Conservation (phyloP, 1,140 invertebrate species). For the Berghia stephanieae region DNA sequence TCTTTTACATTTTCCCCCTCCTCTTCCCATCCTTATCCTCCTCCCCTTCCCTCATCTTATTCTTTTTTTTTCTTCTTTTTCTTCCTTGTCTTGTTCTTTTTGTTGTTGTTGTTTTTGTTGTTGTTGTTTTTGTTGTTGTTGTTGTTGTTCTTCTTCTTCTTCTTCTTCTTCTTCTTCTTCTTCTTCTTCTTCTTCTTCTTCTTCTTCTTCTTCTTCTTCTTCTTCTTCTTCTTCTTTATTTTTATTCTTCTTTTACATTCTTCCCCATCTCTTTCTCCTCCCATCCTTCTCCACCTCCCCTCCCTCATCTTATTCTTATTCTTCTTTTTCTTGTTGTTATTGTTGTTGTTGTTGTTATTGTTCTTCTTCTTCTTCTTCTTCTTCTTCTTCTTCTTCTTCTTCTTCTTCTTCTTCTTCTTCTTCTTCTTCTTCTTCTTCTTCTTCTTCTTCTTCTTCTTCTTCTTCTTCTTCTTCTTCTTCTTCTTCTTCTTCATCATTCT, state of each 20-base stretch:
- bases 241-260: no score
- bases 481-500: neutral
- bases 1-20: neutral
- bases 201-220: neutral
- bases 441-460: neutral
- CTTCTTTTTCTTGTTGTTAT: no score
- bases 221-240: constrained; percentile 28
- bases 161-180: neutral
- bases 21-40: no score
- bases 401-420: constrained; percentile 10
- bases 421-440: neutral
- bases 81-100: no score
- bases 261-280: no score
- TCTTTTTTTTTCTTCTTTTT: no score
- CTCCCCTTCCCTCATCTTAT: no score
- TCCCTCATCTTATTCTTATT: no score
- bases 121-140: no score
- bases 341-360: neutral
- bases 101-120: no score
- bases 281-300: no score
- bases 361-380: constrained; percentile 21
- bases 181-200: neutral
- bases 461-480: neutral
- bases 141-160: neutral
- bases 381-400: constrained; percentile 28